Evolutionary conservation across 35 echinoderm and acorn worm species (phyloP).

Genomic region (Chiridota heheva): DNA sequence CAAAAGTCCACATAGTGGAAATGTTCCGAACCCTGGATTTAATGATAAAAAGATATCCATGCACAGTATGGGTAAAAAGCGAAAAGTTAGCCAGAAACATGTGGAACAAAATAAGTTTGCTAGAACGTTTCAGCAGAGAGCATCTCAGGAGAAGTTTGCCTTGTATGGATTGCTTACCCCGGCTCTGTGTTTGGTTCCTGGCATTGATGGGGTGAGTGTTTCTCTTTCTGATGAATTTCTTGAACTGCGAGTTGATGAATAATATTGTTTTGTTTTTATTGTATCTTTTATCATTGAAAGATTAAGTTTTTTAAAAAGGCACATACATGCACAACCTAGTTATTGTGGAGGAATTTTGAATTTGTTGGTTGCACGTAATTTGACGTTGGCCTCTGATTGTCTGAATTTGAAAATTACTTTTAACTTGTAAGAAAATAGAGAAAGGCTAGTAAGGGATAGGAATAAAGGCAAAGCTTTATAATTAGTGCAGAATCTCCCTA

Average conservation of each 20-base stretch:
- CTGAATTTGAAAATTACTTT: no score
- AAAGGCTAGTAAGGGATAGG: no score
- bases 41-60: constrained; percentile 26
- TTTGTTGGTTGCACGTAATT: no score
- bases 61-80: constrained; percentile 34
- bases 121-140: constrained; percentile 76
- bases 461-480: no score
- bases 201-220: constrained; percentile 90
- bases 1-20: constrained; percentile 49
- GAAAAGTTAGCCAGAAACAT: constrained; percentile 6
- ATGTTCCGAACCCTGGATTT: constrained; percentile 24
- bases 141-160: constrained; percentile 90
- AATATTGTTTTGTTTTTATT: no score
- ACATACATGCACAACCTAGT: no score
- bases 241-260: constrained; percentile 78
- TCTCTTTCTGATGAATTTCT: neutral
- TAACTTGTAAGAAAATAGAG: no score
- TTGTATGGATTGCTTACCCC: constrained; percentile 90
- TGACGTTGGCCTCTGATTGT: no score
- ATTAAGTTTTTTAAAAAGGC: no score
- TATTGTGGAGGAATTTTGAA: no score
- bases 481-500: no score
- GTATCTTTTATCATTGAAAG: no score
- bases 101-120: constrained; percentile 51
- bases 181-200: constrained; percentile 76